Base-by-base conservation (phyloP, 2,797 vertebrate genomes). In the Scomberomorus guttatus region DNA sequence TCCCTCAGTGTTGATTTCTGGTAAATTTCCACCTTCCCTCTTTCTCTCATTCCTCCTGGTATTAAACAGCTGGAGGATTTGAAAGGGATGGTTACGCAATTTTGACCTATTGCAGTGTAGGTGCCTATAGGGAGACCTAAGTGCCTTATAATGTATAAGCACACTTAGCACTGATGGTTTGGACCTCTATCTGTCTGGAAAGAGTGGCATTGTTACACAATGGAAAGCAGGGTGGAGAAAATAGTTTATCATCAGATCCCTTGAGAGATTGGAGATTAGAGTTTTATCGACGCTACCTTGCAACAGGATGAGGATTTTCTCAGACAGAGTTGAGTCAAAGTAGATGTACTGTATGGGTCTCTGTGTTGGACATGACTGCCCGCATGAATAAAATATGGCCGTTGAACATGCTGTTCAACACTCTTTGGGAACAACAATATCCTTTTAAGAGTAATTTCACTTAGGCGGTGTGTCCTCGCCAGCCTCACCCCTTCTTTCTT, bases 381-480 rank as follows among this genome's bases (percentile, higher is more conserved):
- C 0, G 24, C 81, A 88, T 93, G 73, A 93, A 93, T 93, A 91
- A 88, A 92, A 93, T 82, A 92, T 91, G 60, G 54, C 68, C 50
- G 15, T 39, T 82, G 77, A 84, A 91, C 77, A 83, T 65, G 68
- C 74, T 88, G 87, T 90, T 87, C 70, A 81, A 89, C 84, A 89
- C 65, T 83, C 58, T 73, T 80, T 65, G 79, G 75, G 74, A 90
- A 90, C 91, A 92, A 93, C 89, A 86, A 85, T 91, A 91, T 90
- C 86, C 92, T 91, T 92, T 91, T 90, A 90, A 90, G 87, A 90
- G 88, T 91, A 82, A 91, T 92, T 93, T 85, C 73, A 92, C 79
- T 88, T 83, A 79, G 73, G 79, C 68, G 64, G 77, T 64, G 74
- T 77, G 73, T 77, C 48, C 64, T 87, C 68, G 2, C 46, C 70